Evolutionary conservation across 1,140 invertebrate species (phyloP), one percentile per base, ranked within the genome.

Genomic region (Papilio helenus): DNA sequence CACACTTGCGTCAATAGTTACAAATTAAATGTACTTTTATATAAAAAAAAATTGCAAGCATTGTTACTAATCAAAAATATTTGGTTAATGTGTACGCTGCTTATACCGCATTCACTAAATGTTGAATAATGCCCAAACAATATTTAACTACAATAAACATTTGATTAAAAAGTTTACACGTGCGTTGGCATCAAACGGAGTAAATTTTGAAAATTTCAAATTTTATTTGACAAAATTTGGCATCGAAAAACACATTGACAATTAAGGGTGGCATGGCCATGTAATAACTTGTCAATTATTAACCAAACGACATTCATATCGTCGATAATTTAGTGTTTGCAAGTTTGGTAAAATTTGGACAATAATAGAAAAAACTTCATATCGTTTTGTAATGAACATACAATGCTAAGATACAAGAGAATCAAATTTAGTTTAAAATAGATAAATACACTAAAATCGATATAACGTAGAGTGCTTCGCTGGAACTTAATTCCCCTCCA

Each of bases 181-280:
- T 76, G 74, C 74, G 74, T 76, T 76, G 74, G 74, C 74, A 76
- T 34, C 26, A 58, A 74, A 44, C 20, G 72, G 72, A 74, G 42
- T 10, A 42, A 74, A 49, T 74, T 74, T 44, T 49, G 23, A 74
- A 23, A 49, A 23, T 39, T 39, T 26, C 72, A 49, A 49, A 49
- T 49, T 74, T 44, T 14, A 23, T 74, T 74, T 46, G 44, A 46
- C 18, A 74, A 51, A 74, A 34, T 68, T 68, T 74, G 72, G 72
- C 42, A 74, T 74, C 72, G 5, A 46, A 44, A 74, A 74, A 16
- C 20, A 74, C 12, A 16, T 23, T 20, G 61, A 26, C 23, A 68
- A 68, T 68, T 34, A 5, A 61, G 23, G 61, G 26, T 68, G 61
- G 61, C n/a, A n/a, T n/a, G n/a, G n/a, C n/a, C n/a, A n/a, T n/a